Percentiles rank a stretch among this genome's conserved stretches.
phyloP scores from a whole-genome alignment of 2,113 vertebrate genomes.

The Sapayoa aenigma region DNA sequence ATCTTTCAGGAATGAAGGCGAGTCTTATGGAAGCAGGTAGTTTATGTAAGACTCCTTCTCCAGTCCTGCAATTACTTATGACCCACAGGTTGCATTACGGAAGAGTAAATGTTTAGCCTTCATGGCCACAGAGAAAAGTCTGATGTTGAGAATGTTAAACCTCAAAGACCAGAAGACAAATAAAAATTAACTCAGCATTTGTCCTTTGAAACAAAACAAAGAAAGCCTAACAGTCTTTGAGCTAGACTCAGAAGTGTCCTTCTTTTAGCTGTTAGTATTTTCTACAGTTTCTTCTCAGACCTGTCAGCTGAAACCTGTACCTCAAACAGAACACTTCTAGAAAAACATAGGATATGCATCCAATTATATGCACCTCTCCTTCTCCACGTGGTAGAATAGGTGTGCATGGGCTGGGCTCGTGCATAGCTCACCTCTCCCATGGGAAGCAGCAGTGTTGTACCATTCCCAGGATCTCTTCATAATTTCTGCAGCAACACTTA shows the following conservation, averaged over 20 bases:
- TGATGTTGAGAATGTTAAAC: not conserved
- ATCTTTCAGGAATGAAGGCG: not conserved
- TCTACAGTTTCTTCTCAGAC: not conserved
- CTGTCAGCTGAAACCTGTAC: not conserved
- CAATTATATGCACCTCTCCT: not conserved
- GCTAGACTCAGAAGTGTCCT: not conserved
- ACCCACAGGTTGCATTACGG: not conserved
- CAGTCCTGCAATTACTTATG: not conserved
- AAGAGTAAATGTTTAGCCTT: conserved; percentile 55
- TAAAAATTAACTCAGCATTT: not conserved
- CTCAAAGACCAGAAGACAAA: conserved; percentile 2
- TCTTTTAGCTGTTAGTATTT: not conserved
- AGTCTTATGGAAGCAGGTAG: not conserved
- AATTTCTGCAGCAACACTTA: not conserved
- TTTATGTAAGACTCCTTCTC: not conserved
- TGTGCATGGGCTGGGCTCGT: accelerated
- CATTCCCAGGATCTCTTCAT: not conserved
- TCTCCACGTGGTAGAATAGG: not conserved
- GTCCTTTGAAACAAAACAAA: conserved; percentile 49
- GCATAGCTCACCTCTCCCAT: not conserved
- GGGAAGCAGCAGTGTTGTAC: not conserved
- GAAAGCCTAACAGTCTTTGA: conserved; percentile 21
- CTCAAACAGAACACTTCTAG: not conserved
- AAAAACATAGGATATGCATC: not conserved
- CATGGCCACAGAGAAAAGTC: not conserved